A percentile compares a stretch with the other conserved stretches of the same genome.
Evolutionary conservation across 2,113 vertebrate genomes (phyloP).

Genomic region (Grantiella picta): DNA sequence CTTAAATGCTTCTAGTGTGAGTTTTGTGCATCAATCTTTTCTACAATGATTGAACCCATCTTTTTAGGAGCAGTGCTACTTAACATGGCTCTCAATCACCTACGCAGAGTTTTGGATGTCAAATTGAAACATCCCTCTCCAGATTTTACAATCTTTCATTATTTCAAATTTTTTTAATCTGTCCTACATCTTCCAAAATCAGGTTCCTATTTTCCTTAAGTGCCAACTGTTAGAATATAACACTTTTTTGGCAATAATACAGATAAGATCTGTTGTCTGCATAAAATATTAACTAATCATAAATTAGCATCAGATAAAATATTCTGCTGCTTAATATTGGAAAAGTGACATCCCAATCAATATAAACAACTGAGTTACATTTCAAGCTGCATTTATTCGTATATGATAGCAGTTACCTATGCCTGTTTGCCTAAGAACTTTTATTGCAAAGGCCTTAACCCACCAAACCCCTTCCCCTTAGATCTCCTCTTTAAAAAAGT

Average conservation of each 20-base stretch:
- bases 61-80: background rate
- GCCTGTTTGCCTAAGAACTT: background rate
- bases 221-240: slow-evolving; percentile 66
- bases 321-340: slow-evolving; percentile 57
- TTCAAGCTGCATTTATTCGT: slow-evolving; percentile 10
- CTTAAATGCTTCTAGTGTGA: background rate
- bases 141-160: slow-evolving; percentile 33
- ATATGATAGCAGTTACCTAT: background rate
- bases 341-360: slow-evolving; percentile 49
- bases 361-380: background rate
- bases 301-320: slow-evolving; percentile 48
- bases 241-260: slow-evolving; percentile 57
- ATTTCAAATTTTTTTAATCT: slow-evolving; percentile 4
- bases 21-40: background rate
- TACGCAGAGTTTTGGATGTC: background rate
- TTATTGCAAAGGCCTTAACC: background rate
- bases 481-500: background rate
- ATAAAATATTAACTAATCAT: slow-evolving; percentile 57
- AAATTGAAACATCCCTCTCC: slow-evolving; percentile 36
- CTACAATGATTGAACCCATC: background rate
- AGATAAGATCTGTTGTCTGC: slow-evolving; percentile 49
- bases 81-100: background rate
- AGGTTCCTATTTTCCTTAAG: slow-evolving; percentile 27
- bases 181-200: slow-evolving; percentile 3
- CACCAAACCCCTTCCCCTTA: background rate